Evolutionary conservation across 2,113 vertebrate species (phyloP), one percentile per base, ranked within the genome.

Genomic region (Cololabis saira): DNA sequence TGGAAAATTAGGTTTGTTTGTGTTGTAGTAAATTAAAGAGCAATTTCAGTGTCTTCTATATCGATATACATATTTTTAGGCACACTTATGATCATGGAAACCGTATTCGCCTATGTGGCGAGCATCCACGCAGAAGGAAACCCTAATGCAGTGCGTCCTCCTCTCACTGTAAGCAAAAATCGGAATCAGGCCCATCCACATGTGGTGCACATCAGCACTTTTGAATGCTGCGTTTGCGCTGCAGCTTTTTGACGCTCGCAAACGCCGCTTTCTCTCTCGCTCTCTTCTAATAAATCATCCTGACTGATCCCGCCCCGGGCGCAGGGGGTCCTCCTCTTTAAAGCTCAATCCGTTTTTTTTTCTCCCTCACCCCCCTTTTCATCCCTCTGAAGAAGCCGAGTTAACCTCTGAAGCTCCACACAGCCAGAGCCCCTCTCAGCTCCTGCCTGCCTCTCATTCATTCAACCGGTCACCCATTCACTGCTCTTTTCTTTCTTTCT

Each of bases 391-490:
- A 93, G 91, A 83, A 88, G 90, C 81, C 57, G 77, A 91, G 89
- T 92, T 93, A 93, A 93, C 91, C 91, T 91, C 89, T 90, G 83
- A 89, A 89, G 88, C 84, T 89, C 86, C 83, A 68, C 75, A 37
- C 78, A 85, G 82, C 83, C 76, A 33, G 87, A 82, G 79, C 76
- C 84, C 83, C 78, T 86, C 87, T 87, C 77, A 74, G 83, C 56
- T 37, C 55, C 33, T 56, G 65, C 83, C 85, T 74, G 72, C 87
- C 82, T 87, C 89, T 82, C 80, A 86, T 87, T 91, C 88, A 91
- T 83, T 76, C 82, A 82, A 64, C 83, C 81, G 83, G 72, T 83
- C 86, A 86, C 82, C 90, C 87, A 90, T 91, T 91, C 92, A 88
- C 88, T 91, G 89, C 91, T 92, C 90, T 88, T 92, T 92, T 90